Percentiles rank a stretch among this genome's conserved stretches.
Evolutionary conservation across 2,888 invertebrate genomes (phyloP).

Genomic region (Ceratothoa steindachneri): DNA sequence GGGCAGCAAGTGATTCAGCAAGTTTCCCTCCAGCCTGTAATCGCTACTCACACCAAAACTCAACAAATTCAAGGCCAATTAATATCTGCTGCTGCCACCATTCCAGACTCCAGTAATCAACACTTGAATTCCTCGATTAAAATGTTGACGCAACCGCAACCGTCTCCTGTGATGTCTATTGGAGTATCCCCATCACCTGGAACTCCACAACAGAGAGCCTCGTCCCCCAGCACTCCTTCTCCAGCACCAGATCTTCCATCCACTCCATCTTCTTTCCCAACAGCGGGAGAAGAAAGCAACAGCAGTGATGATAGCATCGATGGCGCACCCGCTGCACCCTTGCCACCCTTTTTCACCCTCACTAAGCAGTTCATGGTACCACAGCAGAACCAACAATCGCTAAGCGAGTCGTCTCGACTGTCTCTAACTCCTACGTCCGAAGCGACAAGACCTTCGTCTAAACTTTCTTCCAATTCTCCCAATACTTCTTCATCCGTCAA

Average conservation of each 20-base stretch:
- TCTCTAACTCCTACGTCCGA: constrained; percentile 1
- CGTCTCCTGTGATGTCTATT: background rate
- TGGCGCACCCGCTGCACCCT: constrained; percentile 20
- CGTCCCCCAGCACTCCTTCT: constrained; percentile 38
- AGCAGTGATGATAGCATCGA: background rate
- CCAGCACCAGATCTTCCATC: constrained; percentile 36
- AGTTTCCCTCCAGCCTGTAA: constrained; percentile 33
- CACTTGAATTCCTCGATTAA: background rate
- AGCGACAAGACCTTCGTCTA: background rate
- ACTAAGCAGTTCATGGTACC: constrained; percentile 39
- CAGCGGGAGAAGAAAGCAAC: constrained; percentile 19
- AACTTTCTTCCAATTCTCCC: background rate
- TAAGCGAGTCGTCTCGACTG: background rate
- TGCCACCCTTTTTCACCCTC: constrained; percentile 46
- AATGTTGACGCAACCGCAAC: background rate
- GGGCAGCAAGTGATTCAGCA: constrained; percentile 37
- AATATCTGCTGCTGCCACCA: background rate
- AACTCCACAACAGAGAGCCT: constrained; percentile 26
- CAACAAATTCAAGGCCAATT: constrained; percentile 19
- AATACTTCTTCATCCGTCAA: background rate
- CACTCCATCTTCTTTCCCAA: constrained; percentile 39
- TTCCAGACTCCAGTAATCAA: background rate
- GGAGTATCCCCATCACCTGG: constrained; percentile 26
- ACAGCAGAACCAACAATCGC: background rate
- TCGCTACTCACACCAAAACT: constrained; percentile 24